phyloP scores from a whole-genome alignment of 2,113 vertebrate species.

The Hydropotes inermis region DNA sequence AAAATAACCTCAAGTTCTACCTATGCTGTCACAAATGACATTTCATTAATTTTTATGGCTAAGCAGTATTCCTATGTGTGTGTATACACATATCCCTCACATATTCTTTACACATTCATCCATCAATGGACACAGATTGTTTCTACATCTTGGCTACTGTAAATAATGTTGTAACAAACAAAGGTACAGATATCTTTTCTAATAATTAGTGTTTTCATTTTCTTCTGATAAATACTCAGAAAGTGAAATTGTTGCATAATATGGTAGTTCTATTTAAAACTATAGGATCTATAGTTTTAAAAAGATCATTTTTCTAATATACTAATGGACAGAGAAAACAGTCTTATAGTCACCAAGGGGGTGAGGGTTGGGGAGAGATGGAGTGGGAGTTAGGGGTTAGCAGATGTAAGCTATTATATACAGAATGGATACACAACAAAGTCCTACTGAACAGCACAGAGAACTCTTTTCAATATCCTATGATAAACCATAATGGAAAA shows the following conservation, averaged over 20 bases:
- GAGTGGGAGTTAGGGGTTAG: not conserved
- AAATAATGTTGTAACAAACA: not conserved
- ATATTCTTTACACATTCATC: not conserved
- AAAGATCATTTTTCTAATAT: not conserved
- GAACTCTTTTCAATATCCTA: not conserved
- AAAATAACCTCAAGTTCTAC: not conserved
- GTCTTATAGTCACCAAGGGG: not conserved
- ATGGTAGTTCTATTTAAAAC: not conserved
- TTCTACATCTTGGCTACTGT: not conserved
- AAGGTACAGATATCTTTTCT: not conserved
- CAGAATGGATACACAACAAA: not conserved
- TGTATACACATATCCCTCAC: not conserved
- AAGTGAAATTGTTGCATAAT: not conserved
- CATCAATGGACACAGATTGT: not conserved
- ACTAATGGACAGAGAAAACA: not conserved
- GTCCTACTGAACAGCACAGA: not conserved
- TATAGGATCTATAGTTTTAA: not conserved
- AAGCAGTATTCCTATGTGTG: not conserved
- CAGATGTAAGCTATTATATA: not conserved
- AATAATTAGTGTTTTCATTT: not conserved
- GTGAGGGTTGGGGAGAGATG: not conserved
- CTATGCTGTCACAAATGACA: not conserved
- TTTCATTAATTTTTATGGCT: not conserved
- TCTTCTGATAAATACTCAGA: not conserved
- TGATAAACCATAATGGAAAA: not conserved